A percentile compares a stretch with the other conserved stretches of the same genome.
phyloP scores from a whole-genome alignment of 2,888 invertebrate species.

The Synanthedon myopaeformis region DNA sequence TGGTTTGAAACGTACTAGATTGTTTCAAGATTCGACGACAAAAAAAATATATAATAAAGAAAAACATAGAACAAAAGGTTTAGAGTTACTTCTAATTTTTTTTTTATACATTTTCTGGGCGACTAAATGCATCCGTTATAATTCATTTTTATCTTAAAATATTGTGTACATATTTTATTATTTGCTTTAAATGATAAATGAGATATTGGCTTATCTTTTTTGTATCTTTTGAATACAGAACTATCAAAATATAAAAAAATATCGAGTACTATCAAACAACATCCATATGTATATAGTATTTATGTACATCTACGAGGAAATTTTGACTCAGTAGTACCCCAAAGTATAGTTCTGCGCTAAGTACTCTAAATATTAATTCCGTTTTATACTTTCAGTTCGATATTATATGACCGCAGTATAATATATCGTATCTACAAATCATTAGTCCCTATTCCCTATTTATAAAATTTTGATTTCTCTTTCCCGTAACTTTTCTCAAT shows the following conservation, averaged over 20 bases:
- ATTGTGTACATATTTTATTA: conserved; percentile 48
- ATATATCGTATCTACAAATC: conserved; percentile 39
- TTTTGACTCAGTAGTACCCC: conserved; percentile 56
- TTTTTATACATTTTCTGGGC: conserved; percentile 30
- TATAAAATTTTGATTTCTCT: conserved; percentile 31
- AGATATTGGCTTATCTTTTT: conserved; percentile 60
- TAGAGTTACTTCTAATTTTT: conserved; percentile 30
- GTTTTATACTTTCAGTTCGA: conserved; percentile 51
- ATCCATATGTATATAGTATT: conserved; percentile 65
- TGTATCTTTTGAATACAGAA: conserved; percentile 62
- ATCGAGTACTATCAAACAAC: conserved; percentile 71
- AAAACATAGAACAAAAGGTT: conserved; percentile 32
- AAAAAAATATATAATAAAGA: conserved; percentile 10
- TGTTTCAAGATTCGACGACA: conserved; percentile 26
- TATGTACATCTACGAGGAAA: conserved; percentile 67
- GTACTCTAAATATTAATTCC: conserved; percentile 48
- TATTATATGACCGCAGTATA: conserved; percentile 38
- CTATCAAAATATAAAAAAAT: conserved; percentile 73
- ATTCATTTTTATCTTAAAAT: conserved; percentile 46
- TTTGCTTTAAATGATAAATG: conserved; percentile 57
- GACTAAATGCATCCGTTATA: conserved; percentile 65
- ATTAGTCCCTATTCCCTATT: conserved; percentile 21
- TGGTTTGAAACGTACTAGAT: conserved; percentile 61
- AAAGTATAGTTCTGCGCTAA: conserved; percentile 62
- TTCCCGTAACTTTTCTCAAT: conserved; percentile 42